A percentile compares a stretch with the other conserved stretches of the same genome.
phyloP scores from a whole-genome alignment of 2,888 invertebrate genomes.

The Drosophila monieri region DNA sequence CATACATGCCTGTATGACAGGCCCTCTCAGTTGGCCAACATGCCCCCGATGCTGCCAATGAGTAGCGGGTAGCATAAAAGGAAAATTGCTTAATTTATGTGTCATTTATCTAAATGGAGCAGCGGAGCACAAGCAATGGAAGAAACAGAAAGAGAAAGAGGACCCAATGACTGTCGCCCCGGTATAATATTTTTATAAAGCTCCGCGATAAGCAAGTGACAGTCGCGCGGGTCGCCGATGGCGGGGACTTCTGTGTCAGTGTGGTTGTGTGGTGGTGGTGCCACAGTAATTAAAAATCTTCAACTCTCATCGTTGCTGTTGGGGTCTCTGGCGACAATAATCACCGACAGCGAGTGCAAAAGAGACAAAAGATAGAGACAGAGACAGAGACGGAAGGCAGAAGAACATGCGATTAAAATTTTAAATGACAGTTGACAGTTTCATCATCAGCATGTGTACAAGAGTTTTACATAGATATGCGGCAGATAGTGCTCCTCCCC shows the following conservation, averaged over 20 bases:
- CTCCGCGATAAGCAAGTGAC: slow-evolving; percentile 66
- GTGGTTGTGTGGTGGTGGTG: slow-evolving; percentile 51
- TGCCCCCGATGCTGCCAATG: slow-evolving; percentile 7
- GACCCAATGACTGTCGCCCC: slow-evolving; percentile 64
- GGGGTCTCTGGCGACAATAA: slow-evolving; percentile 62
- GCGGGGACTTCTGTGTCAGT: slow-evolving; percentile 46
- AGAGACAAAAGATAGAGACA: slow-evolving; percentile 54
- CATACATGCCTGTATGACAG: too few species aligned
- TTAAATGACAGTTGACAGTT: slow-evolving; percentile 79
- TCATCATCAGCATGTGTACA: slow-evolving; percentile 59
- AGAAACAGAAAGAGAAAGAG: slow-evolving; percentile 15
- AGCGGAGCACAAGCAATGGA: slow-evolving; percentile 48
- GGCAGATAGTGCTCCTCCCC: slow-evolving; percentile 18
- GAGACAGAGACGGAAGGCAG: background rate
- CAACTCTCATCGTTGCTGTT: slow-evolving; percentile 25
- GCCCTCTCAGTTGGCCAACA: slow-evolving; percentile 7
- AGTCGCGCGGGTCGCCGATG: slow-evolving; percentile 1
- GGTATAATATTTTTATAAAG: slow-evolving; percentile 66
- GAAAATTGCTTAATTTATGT: slow-evolving; percentile 79
- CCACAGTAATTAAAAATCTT: slow-evolving; percentile 65
- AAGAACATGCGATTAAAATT: slow-evolving; percentile 71
- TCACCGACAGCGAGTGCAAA: slow-evolving; percentile 58
- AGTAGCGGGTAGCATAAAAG: slow-evolving; percentile 56
- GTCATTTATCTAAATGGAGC: slow-evolving; percentile 80
- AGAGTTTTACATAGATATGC: slow-evolving; percentile 49